These are phyloP conservation scores for Umimayanthus chanpuru DNA, from an alignment of 92 coral and sea anemone genomes.

Conservation along the genomic window DNA sequence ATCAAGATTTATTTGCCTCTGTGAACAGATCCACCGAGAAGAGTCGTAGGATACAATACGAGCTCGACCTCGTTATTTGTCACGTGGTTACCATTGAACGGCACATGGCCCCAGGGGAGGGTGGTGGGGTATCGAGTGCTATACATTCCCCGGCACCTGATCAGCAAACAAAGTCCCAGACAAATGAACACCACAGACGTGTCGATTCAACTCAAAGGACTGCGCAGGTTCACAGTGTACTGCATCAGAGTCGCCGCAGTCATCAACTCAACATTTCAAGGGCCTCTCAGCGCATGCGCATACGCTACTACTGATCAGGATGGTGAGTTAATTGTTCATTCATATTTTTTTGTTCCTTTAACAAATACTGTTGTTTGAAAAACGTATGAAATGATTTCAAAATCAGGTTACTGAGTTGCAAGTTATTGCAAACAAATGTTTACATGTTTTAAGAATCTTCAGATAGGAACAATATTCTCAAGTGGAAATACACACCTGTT, in stretches of 20 bases:
- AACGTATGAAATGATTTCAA: too few relatives aligned
- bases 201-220: slow-evolving; percentile 43
- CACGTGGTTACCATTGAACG: slow-evolving; percentile 52
- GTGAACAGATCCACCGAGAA: slow-evolving; percentile 46
- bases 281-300: slow-evolving; percentile 58
- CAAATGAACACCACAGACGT: slow-evolving; percentile 50
- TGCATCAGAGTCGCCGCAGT: slow-evolving; percentile 56
- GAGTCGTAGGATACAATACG: slow-evolving; percentile 22
- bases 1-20: not conserved
- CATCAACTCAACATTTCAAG: slow-evolving; percentile 38
- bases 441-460: too few relatives aligned
- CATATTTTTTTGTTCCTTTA: too few relatives aligned
- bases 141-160: not conserved
- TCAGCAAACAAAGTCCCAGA: not conserved
- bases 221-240: slow-evolving; percentile 46
- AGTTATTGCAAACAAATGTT: too few relatives aligned
- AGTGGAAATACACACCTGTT: too few relatives aligned
- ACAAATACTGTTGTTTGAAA: too few relatives aligned
- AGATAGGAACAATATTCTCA: too few relatives aligned
- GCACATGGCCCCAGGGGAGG: slow-evolving; percentile 33
- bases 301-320: slow-evolving; percentile 56
- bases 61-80: slow-evolving; percentile 44
- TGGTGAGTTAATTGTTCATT: slow-evolving; percentile 29
- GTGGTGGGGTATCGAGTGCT: slow-evolving; percentile 53
- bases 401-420: too few relatives aligned